A percentile compares a stretch with the other conserved stretches of the same genome.
These are phyloP conservation scores for Elymnias hypermnestra DNA, from an alignment of 1,140 invertebrate species.

Conservation along the genomic window DNA sequence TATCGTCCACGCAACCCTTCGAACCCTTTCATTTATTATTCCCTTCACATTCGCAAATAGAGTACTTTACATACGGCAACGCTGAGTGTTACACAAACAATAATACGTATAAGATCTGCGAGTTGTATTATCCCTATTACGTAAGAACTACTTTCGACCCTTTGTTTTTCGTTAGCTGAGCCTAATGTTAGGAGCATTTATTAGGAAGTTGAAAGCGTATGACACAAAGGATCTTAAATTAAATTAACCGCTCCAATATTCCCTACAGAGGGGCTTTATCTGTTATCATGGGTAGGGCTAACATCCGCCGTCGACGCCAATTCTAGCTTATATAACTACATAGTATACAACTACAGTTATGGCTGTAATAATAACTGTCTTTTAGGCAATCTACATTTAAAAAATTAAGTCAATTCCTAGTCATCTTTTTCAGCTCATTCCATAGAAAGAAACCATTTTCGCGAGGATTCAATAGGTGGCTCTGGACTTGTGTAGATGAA, in stretches of 20 bases:
- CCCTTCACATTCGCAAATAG: constrained; percentile 15
- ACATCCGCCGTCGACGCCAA: constrained; percentile 11
- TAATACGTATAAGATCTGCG: constrained; percentile 13
- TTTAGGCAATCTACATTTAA: no score
- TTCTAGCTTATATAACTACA: no score
- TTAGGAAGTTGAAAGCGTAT: constrained; percentile 9
- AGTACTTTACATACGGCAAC: constrained; percentile 11
- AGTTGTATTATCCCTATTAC: constrained; percentile 14
- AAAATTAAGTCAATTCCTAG: no score
- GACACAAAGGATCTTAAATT: constrained; percentile 12
- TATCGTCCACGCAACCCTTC: constrained; percentile 18
- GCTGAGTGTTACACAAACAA: constrained; percentile 15
- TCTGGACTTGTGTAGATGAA: no score
- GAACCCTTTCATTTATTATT: constrained; percentile 17
- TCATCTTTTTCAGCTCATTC: no score
- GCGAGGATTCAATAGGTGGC: no score
- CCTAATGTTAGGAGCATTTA: constrained; percentile 6
- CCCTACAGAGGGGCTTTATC: constrained; percentile 13
- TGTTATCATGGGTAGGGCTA: constrained; percentile 7
- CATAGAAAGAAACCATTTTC: no score
- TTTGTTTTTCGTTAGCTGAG: constrained; percentile 12
- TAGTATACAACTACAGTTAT: no score
- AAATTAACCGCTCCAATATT: constrained; percentile 16
- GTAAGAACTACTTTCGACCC: constrained; percentile 13
- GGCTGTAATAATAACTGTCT: no score